Percentiles rank a stretch among this genome's conserved stretches.
Evolutionary conservation across 2,888 invertebrate species (phyloP).

Genomic region (Lasioglossum marginatum): DNA sequence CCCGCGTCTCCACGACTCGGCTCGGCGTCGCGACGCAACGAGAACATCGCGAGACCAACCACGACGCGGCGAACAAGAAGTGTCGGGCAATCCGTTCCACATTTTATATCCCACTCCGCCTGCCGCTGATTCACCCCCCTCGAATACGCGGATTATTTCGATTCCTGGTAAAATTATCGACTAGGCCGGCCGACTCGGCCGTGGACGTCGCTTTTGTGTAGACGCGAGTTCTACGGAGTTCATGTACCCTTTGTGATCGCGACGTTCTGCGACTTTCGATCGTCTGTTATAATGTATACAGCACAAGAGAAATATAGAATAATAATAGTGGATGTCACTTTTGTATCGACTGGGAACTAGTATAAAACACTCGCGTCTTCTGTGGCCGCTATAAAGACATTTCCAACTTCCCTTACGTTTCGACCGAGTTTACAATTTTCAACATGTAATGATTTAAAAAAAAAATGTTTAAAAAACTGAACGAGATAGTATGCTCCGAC

Average conservation of each 20-base stretch:
- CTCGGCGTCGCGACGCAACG: conserved; percentile 60
- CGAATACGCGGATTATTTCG: conserved; percentile 77
- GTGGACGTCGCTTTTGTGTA: background rate
- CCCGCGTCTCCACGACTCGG: conserved; percentile 73
- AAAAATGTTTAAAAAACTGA: background rate
- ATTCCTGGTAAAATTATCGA: conserved; percentile 56
- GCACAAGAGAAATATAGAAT: background rate
- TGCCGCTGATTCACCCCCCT: conserved; percentile 73
- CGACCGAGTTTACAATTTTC: too few species aligned
- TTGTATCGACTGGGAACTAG: too few species aligned
- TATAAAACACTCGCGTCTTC: too few species aligned
- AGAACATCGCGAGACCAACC: conserved; percentile 37
- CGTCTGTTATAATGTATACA: background rate
- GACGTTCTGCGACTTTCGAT: background rate
- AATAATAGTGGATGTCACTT: too few species aligned
- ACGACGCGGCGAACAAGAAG: conserved; percentile 48
- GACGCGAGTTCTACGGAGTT: background rate
- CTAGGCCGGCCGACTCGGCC: background rate
- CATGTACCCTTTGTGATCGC: background rate
- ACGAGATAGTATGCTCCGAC: background rate
- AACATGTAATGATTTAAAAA: background rate
- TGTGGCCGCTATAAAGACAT: too few species aligned
- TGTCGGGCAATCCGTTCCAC: conserved; percentile 81
- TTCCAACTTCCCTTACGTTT: too few species aligned
- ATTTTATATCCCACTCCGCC: conserved; percentile 79